phyloP scores from a whole-genome alignment of 2,888 invertebrate species.

The Eristalis intricaria region DNA sequence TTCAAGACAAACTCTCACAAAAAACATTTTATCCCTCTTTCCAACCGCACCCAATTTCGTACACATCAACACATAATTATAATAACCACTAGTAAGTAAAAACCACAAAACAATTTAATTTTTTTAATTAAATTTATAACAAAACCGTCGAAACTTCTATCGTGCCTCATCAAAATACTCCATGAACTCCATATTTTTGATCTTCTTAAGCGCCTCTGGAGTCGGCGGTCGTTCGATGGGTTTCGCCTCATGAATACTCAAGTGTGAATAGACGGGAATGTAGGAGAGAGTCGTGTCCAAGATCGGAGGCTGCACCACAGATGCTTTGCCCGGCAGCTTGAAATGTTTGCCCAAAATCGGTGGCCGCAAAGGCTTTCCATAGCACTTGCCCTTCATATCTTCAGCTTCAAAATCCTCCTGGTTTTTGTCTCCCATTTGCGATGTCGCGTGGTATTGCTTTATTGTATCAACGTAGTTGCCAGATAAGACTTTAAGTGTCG shows the following conservation, averaged over 20 bases:
- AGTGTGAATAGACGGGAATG: conserved; percentile 87
- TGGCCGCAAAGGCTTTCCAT: conserved; percentile 83
- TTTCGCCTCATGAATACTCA: conserved; percentile 84
- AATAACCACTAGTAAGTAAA: not conserved
- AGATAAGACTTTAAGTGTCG: conserved; percentile 86
- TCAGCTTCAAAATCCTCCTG: conserved; percentile 75
- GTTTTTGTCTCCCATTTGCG: conserved; percentile 48
- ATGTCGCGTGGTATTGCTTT: conserved; percentile 46
- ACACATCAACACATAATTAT: too few relatives aligned
- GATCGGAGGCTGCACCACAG: conserved; percentile 80
- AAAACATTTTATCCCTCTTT: too few relatives aligned
- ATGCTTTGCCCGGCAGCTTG: conserved; percentile 81
- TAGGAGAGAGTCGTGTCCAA: conserved; percentile 86
- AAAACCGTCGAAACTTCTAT: conserved; percentile 22
- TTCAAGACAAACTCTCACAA: too few relatives aligned
- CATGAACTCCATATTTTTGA: conserved; percentile 77
- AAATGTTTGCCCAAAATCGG: conserved; percentile 85
- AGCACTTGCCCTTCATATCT: conserved; percentile 75
- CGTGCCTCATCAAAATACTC: conserved; percentile 74
- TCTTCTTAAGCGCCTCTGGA: conserved; percentile 82
- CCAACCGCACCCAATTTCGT: too few relatives aligned
- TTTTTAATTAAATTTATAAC: not conserved
- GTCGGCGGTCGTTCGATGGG: conserved; percentile 84
- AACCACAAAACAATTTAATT: not conserved
- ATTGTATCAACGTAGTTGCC: conserved; percentile 51